Evolutionary conservation across 2,113 vertebrate species (phyloP).

Genomic region (Apteryx owenii): DNA sequence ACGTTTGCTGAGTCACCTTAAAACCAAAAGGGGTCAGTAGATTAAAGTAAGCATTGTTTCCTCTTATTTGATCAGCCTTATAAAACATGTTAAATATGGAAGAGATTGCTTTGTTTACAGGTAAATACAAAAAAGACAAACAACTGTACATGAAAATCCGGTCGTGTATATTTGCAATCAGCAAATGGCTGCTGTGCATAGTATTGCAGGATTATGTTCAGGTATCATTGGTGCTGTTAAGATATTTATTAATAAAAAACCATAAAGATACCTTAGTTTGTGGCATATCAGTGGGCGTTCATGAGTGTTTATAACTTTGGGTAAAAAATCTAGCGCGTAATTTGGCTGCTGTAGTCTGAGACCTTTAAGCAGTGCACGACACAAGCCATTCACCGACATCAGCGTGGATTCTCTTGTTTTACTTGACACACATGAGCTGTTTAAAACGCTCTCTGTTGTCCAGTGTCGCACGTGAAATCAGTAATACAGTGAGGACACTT

Average conservation of each 20-base stretch:
- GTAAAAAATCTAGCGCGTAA: fast-evolving
- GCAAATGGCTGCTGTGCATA: background rate
- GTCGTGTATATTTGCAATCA: background rate
- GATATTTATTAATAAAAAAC: slow-evolving; percentile 84
- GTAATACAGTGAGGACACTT: fast-evolving
- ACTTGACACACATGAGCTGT: fast-evolving
- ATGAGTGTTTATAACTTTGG: fast-evolving
- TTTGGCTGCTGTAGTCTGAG: background rate
- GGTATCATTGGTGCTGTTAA: slow-evolving; percentile 71
- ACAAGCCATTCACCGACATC: background rate
- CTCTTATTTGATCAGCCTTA: slow-evolving; percentile 10
- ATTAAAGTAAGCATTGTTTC: slow-evolving; percentile 27
- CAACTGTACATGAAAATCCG: slow-evolving; percentile 18
- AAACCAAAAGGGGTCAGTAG: background rate
- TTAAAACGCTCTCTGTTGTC: background rate
- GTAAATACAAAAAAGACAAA: slow-evolving; percentile 12
- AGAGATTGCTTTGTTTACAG: slow-evolving; percentile 37
- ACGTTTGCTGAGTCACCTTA: background rate
- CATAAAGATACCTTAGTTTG: slow-evolving; percentile 27
- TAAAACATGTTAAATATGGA: slow-evolving; percentile 18
- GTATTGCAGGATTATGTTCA: slow-evolving; percentile 55
- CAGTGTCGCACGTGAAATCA: background rate
- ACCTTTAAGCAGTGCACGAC: no score
- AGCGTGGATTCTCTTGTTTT: fast-evolving
- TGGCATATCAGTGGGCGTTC: background rate